These are phyloP conservation scores for Melangyna quadrimaculata DNA, from an alignment of 2,888 invertebrate genomes.

Conservation along the genomic window DNA sequence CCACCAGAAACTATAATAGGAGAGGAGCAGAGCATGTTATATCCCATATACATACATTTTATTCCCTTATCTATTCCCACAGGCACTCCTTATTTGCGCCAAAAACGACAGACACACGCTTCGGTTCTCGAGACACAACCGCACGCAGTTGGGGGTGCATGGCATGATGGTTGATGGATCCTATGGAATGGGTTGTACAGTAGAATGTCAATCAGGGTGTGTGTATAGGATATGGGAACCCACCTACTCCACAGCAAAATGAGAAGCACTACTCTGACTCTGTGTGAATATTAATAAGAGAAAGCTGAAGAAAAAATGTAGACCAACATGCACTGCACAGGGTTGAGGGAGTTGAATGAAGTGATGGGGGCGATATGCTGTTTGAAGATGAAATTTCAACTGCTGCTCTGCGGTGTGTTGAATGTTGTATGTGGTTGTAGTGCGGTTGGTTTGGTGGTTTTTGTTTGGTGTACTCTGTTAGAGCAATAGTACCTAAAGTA, in stretches of 20 bases:
- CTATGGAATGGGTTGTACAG: slow-evolving; percentile 8
- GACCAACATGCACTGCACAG: slow-evolving; percentile 34
- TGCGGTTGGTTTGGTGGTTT: slow-evolving; percentile 48
- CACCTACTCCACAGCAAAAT: background rate
- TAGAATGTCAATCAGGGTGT: slow-evolving; percentile 3
- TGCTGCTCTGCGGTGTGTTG: slow-evolving; percentile 66
- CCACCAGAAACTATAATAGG: slow-evolving; percentile 39
- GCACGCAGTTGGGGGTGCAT: slow-evolving; percentile 25
- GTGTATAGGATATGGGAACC: background rate
- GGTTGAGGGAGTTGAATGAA: slow-evolving; percentile 52
- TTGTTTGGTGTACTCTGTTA: slow-evolving; percentile 29
- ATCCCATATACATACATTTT: slow-evolving; percentile 42
- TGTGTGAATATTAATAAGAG: background rate
- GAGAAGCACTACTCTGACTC: background rate
- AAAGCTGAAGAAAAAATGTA: slow-evolving; percentile 27
- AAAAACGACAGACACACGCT: slow-evolving; percentile 45
- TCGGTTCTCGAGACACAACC: slow-evolving; percentile 39
- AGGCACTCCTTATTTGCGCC: slow-evolving; percentile 27
- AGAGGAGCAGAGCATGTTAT: slow-evolving; percentile 30
- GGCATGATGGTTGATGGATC: background rate
- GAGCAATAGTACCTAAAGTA: background rate
- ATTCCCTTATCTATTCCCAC: slow-evolving; percentile 48
- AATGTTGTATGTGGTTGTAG: slow-evolving; percentile 63
- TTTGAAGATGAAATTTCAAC: slow-evolving; percentile 69
- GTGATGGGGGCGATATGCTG: slow-evolving; percentile 2